Evolutionary conservation across 2,797 vertebrate genomes (phyloP).

Genomic region (Cryptoprocta ferox): DNA sequence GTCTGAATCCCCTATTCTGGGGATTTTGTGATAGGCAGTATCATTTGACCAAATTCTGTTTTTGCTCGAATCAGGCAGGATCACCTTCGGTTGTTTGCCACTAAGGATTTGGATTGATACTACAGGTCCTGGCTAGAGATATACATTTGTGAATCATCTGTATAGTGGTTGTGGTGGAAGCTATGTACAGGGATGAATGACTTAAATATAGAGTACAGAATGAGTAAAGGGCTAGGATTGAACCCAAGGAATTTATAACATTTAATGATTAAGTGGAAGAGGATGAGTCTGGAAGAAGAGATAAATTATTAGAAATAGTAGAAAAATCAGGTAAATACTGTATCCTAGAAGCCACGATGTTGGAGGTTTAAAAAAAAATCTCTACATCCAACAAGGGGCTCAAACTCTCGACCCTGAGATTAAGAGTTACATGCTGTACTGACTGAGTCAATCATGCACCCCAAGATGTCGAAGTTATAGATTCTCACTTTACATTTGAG

Average conservation of each 20-base stretch:
- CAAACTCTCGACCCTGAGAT: not conserved
- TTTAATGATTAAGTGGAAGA: conserved; percentile 1
- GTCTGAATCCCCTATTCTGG: not conserved
- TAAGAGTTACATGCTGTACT: not conserved
- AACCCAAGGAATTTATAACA: not conserved
- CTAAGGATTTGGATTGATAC: not conserved
- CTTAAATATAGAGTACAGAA: not conserved
- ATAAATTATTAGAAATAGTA: not conserved
- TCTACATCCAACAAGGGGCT: not conserved
- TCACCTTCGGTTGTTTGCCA: not conserved
- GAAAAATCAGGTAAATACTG: not conserved
- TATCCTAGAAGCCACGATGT: not conserved
- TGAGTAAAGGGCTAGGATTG: not conserved
- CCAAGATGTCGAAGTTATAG: not conserved
- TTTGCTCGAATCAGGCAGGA: conserved; percentile 2
- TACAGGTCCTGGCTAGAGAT: not conserved
- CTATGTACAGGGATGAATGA: not conserved
- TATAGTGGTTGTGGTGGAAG: not conserved
- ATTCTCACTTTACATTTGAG: not conserved
- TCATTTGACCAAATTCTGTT: not conserved
- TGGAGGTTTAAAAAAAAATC: not conserved
- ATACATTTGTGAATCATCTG: not conserved
- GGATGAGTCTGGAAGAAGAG: not conserved
- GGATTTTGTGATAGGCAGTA: not conserved
- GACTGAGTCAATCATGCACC: not conserved